Conservation (phyloP, 2,888 invertebrate species). For the Sinotaia quadrata region DNA sequence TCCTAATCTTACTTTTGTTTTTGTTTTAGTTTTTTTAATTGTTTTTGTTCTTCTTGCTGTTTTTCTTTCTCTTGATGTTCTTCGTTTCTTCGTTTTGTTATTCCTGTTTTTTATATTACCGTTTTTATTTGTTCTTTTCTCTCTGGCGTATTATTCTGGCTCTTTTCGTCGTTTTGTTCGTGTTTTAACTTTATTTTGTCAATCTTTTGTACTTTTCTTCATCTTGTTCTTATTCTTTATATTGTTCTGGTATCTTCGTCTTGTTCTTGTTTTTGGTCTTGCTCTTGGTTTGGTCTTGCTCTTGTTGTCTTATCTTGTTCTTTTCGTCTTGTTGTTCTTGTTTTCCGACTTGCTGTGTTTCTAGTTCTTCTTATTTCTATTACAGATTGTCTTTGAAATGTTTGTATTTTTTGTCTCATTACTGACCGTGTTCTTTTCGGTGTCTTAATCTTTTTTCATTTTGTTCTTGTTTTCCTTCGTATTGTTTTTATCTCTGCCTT, state of each 20-base stretch:
- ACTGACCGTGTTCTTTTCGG: not conserved
- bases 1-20: not conserved
- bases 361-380: too few relatives aligned
- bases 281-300: not conserved
- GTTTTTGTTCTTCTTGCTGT: not conserved
- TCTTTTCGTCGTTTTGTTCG: not conserved
- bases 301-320: too few relatives aligned
- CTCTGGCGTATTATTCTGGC: not conserved
- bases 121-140: constrained; percentile 7
- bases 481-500: not conserved
- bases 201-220: constrained; percentile 2
- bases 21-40: not conserved
- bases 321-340: too few relatives aligned
- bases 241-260: not conserved
- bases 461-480: not conserved
- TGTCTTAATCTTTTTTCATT: not conserved
- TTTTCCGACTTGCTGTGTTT: too few relatives aligned
- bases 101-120: not conserved
- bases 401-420: too few relatives aligned
- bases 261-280: not conserved
- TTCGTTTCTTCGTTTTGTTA: not conserved
- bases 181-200: not conserved
- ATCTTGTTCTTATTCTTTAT: not conserved
- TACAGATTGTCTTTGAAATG: too few relatives aligned
- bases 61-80: constrained; percentile 5